These are phyloP conservation scores for Portunus trituberculatus DNA, from an alignment of 1,140 invertebrate species.

Conservation along the genomic window DNA sequence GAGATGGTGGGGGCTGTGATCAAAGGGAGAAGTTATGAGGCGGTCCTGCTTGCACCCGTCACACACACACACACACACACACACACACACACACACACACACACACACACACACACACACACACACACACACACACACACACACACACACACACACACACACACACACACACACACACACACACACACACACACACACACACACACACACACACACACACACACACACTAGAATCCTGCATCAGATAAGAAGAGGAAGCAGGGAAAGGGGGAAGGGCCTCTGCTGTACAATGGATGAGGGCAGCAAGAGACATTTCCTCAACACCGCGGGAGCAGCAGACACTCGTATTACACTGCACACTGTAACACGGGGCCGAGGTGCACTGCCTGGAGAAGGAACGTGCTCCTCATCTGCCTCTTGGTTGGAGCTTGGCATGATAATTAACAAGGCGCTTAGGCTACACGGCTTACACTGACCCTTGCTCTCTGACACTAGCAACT, in stretches of 20 bases:
- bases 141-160: neutral
- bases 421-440: neutral
- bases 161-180: neutral
- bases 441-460: neutral
- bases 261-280: too few relatives aligned
- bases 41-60: neutral
- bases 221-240: neutral
- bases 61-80: slow-evolving; percentile 5
- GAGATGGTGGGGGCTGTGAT: neutral
- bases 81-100: slow-evolving; percentile 20
- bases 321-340: too few relatives aligned
- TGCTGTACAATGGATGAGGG: too few relatives aligned
- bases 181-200: slow-evolving; percentile 12
- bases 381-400: neutral
- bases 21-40: neutral
- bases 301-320: too few relatives aligned
- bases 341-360: too few relatives aligned
- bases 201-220: neutral
- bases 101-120: slow-evolving; percentile 18
- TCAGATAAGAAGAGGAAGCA: too few relatives aligned
- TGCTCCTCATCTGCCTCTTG: neutral
- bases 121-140: neutral
- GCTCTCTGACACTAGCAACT: neutral
- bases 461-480: neutral
- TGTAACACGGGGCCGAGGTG: too few relatives aligned